Evolutionary conservation across 1,140 invertebrate genomes (phyloP).

Genomic region (Gonatopus flavifemur): DNA sequence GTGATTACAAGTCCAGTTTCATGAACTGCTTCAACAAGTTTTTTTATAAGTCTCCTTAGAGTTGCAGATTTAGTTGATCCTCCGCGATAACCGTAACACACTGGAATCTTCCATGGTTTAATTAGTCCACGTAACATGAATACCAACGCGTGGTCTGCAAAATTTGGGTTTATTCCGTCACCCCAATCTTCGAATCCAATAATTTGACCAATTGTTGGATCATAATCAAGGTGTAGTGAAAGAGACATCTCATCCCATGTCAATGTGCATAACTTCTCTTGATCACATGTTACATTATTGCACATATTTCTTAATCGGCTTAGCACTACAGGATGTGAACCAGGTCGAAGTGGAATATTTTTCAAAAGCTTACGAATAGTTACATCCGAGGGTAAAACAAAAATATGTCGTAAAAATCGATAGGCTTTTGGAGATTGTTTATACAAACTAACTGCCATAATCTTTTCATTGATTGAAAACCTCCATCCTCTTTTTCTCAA

Average conservation of each 20-base stretch:
- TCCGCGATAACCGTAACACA: constrained; percentile 15
- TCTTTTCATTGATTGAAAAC: too few relatives aligned
- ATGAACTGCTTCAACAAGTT: background rate
- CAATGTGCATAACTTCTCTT: constrained; percentile 10
- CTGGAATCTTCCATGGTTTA: constrained; percentile 19
- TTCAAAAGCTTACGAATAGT: background rate
- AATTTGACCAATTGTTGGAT: constrained; percentile 13
- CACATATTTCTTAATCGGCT: background rate
- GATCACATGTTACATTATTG: background rate
- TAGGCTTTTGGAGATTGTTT: too few relatives aligned
- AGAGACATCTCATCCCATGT: constrained; percentile 25
- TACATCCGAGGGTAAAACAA: background rate
- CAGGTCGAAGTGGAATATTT: background rate
- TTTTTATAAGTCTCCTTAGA: constrained; percentile 8
- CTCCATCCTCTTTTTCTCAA: too few relatives aligned
- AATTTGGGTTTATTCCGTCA: constrained; percentile 1
- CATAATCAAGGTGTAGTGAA: constrained; percentile 10
- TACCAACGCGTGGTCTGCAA: constrained; percentile 25
- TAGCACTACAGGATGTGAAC: background rate
- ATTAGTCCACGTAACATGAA: constrained; percentile 22
- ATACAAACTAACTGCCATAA: too few relatives aligned
- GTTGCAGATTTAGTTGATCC: background rate
- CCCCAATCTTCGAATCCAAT: constrained; percentile 27
- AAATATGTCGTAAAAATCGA: background rate
- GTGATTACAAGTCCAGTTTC: background rate